phyloP scores from a whole-genome alignment of 2,888 invertebrate species.

The Lepetodrilus schrolli region DNA sequence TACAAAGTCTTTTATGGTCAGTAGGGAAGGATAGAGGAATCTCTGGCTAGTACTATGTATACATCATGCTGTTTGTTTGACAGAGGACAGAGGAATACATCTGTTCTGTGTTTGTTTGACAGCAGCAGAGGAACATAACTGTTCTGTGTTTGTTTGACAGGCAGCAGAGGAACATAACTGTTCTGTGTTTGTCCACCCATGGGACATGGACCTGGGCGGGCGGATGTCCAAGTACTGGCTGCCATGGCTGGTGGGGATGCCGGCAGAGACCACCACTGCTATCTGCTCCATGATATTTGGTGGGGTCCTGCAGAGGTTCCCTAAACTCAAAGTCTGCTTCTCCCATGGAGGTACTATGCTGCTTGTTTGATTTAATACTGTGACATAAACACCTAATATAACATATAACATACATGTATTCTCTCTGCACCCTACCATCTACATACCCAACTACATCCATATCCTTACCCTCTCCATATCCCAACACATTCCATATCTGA shows the following conservation, averaged over 20 bases:
- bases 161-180: conserved; percentile 77
- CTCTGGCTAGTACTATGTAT: too few relatives aligned
- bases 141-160: conserved; percentile 63
- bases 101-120: background rate
- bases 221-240: conserved; percentile 78
- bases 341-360: conserved; percentile 76
- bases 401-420: too few relatives aligned
- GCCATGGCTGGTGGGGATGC: conserved; percentile 80
- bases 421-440: too few relatives aligned
- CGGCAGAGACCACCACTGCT: conserved; percentile 78
- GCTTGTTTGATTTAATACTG: too few relatives aligned
- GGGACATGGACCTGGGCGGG: conserved; percentile 78
- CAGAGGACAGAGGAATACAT: too few relatives aligned
- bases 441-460: too few relatives aligned
- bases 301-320: conserved; percentile 77
- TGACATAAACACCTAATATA: too few relatives aligned
- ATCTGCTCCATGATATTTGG: conserved; percentile 78
- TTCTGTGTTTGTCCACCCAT: conserved; percentile 79
- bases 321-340: conserved; percentile 77
- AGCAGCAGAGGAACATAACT: conserved; percentile 77
- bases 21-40: too few relatives aligned
- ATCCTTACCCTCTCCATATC: too few relatives aligned
- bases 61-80: too few relatives aligned
- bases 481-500: too few relatives aligned
- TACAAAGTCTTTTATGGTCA: too few relatives aligned